phyloP scores from a whole-genome alignment of 1,140 invertebrate genomes.

The Drosophila rhopaloa region DNA sequence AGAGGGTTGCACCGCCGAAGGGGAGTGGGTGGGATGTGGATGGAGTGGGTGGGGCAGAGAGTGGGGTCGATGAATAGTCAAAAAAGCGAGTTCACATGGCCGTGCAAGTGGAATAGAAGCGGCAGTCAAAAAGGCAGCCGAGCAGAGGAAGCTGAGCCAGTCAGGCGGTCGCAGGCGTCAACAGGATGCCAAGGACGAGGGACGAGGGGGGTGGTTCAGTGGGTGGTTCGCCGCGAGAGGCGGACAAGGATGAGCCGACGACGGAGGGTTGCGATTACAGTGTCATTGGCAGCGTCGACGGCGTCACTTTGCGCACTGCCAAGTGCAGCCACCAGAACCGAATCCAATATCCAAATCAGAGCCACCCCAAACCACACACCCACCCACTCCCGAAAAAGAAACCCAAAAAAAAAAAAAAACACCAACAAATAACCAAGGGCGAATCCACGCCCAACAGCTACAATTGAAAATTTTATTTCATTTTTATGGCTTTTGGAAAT shows the following conservation, averaged over 20 bases:
- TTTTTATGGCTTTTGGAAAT: constrained; percentile 79
- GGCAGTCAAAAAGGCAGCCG: constrained; percentile 57
- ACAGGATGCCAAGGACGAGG: constrained; percentile 56
- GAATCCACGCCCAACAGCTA: constrained; percentile 52
- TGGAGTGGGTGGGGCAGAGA: not conserved
- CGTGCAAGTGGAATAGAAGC: constrained; percentile 13
- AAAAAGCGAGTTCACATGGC: constrained; percentile 25
- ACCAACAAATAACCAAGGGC: not conserved
- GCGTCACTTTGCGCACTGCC: constrained; percentile 62
- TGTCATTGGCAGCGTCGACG: constrained; percentile 71
- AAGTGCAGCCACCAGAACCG: constrained; percentile 56
- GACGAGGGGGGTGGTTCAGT: not conserved
- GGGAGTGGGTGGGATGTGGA: constrained; percentile 6
- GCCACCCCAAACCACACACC: not conserved
- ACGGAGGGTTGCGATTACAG: constrained; percentile 42
- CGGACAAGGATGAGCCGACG: not conserved
- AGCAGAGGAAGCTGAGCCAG: constrained; percentile 61
- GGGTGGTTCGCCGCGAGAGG: not conserved
- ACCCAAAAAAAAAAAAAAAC: not conserved
- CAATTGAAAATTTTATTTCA: constrained; percentile 79
- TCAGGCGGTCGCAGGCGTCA: constrained; percentile 74
- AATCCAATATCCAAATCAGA: constrained; percentile 40
- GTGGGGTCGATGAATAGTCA: constrained; percentile 52
- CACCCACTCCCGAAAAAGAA: not conserved
- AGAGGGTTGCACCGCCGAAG: constrained; percentile 64